Percentiles rank a stretch among this genome's conserved stretches.
These are phyloP conservation scores for Aramus guarauna DNA, from an alignment of 2,113 vertebrate species.

Conservation along the genomic window DNA sequence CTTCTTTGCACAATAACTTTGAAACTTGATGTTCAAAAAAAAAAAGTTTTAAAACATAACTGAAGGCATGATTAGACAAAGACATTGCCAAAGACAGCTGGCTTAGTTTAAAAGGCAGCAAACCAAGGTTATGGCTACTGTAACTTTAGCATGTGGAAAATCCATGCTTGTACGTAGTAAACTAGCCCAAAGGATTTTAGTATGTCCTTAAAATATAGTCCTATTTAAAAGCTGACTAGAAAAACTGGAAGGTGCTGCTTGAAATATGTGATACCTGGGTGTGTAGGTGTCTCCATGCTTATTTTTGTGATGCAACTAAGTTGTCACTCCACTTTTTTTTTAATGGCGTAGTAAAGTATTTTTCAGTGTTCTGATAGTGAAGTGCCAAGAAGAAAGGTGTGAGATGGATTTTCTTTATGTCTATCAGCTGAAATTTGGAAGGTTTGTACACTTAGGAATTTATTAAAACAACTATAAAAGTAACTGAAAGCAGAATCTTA, in stretches of 20 bases:
- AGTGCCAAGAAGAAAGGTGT: not conserved
- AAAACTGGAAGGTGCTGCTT: slow-evolving; percentile 54
- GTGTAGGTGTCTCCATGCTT: slow-evolving; percentile 22
- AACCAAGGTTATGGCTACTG: not conserved
- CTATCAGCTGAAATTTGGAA: not conserved
- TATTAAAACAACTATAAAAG: not conserved
- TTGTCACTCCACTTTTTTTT: not conserved
- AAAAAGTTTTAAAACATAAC: not conserved
- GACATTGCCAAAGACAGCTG: not conserved
- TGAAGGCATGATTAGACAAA: not conserved
- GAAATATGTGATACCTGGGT: slow-evolving; percentile 31
- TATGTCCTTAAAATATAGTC: not conserved
- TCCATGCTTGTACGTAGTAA: not conserved
- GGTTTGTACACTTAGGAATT: not conserved
- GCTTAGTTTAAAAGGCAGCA: not conserved
- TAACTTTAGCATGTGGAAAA: not conserved
- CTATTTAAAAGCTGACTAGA: slow-evolving; percentile 35
- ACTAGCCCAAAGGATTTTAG: not conserved
- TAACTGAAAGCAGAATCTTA: not conserved
- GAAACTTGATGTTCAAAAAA: not conserved
- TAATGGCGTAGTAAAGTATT: not conserved
- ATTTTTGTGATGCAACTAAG: slow-evolving; percentile 24
- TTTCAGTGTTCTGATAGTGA: not conserved
- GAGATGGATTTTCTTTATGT: not conserved
- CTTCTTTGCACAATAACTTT: not conserved